Percentiles rank a stretch among this genome's conserved stretches.
Conservation (phyloP, 2,888 invertebrate species). For the Sturmia bella region DNA sequence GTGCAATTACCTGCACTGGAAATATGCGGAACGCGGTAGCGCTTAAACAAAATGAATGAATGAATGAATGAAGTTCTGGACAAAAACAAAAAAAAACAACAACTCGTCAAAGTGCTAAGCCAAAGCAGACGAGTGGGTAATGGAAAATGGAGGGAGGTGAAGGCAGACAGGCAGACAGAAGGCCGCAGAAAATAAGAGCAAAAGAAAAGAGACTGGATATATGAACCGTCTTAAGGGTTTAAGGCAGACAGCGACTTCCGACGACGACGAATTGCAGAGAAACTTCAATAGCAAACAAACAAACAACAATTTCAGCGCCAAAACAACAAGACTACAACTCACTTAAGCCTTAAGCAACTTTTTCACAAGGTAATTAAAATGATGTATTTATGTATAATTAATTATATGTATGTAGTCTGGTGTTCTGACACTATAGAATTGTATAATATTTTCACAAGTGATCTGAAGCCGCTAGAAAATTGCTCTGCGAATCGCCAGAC, state of each 20-base stretch:
- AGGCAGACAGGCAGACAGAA: slow-evolving; percentile 4
- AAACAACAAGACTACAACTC: slow-evolving; percentile 56
- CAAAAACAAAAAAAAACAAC: slow-evolving; percentile 2
- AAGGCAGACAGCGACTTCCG: slow-evolving; percentile 16
- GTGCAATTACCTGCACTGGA: slow-evolving; percentile 26
- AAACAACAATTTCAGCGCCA: slow-evolving; percentile 21
- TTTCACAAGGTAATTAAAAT: slow-evolving; percentile 58
- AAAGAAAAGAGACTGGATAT: slow-evolving; percentile 63
- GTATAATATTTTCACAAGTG: too few relatives aligned
- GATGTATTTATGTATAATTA: background rate
- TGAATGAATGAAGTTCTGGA: slow-evolving; percentile 1
- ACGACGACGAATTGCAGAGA: slow-evolving; percentile 12
- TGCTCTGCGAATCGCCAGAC: too few relatives aligned
- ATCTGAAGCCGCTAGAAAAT: too few relatives aligned
- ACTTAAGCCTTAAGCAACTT: slow-evolving; percentile 41
- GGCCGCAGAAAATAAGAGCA: slow-evolving; percentile 11
- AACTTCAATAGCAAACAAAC: slow-evolving; percentile 21
- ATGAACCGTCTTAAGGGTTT: slow-evolving; percentile 65
- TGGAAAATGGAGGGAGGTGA: slow-evolving; percentile 2
- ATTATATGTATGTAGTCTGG: too few relatives aligned
- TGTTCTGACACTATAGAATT: too few relatives aligned
- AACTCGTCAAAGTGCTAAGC: slow-evolving; percentile 60
- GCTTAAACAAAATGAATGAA: background rate
- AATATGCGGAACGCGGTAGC: slow-evolving; percentile 21
- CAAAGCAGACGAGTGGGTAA: slow-evolving; percentile 54